These are phyloP conservation scores for Chamaea fasciata DNA, from an alignment of 2,113 vertebrate genomes.

Conservation along the genomic window DNA sequence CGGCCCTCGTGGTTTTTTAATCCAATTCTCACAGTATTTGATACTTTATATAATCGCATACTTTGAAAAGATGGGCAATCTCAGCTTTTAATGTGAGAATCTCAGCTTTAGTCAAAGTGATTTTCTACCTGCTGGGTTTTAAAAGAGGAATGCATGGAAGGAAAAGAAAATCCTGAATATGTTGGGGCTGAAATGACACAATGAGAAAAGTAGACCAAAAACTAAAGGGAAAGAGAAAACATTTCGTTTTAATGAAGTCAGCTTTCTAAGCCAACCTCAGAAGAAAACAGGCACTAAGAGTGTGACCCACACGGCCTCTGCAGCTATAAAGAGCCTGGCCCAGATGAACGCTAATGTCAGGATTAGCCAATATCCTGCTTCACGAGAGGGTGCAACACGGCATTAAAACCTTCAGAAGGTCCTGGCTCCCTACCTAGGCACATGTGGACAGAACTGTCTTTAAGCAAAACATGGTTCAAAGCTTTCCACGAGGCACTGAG, in stretches of 20 bases:
- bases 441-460: neutral
- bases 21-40: constrained; percentile 30
- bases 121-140: constrained; percentile 14
- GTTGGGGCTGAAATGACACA: neutral
- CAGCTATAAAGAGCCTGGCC: neutral
- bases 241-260: constrained; percentile 47
- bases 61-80: constrained; percentile 30
- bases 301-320: neutral
- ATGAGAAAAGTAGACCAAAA: neutral
- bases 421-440: neutral
- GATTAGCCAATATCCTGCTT: neutral
- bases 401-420: neutral
- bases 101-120: constrained; percentile 16
- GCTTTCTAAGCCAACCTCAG: neutral
- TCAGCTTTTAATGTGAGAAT: constrained; percentile 8
- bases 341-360: neutral
- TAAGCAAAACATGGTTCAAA: constrained; percentile 40
- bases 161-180: constrained; percentile 5
- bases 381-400: neutral
- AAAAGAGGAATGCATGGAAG: neutral
- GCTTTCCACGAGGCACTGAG: constrained; percentile 4
- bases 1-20: neutral
- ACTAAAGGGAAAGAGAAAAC: neutral
- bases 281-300: neutral
- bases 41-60: constrained; percentile 30